These are phyloP conservation scores for Adineta ricciae DNA, from an alignment of 2,888 invertebrate genomes.

Conservation along the genomic window DNA sequence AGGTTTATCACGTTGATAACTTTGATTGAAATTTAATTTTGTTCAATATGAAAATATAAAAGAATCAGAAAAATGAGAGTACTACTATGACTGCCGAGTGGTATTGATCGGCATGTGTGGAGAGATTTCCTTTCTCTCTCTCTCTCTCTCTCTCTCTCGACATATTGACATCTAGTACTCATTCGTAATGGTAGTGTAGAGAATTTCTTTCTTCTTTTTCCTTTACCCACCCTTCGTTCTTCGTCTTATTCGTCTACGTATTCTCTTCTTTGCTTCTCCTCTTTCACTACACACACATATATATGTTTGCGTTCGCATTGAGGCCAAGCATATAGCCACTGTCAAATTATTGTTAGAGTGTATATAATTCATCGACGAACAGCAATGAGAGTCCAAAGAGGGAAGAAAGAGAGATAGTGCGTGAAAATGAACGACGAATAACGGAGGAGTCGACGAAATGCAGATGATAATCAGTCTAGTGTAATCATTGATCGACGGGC, in stretches of 20 bases:
- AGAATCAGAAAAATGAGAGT: background rate
- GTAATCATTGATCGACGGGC: slow-evolving; percentile 11
- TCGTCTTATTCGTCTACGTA: slow-evolving; percentile 12
- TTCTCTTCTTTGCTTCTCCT: background rate
- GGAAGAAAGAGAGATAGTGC: slow-evolving; percentile 4
- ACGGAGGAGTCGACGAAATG: background rate
- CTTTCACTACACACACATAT: background rate
- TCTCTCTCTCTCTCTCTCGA: background rate
- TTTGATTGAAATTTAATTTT: background rate
- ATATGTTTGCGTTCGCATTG: background rate
- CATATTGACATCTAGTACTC: background rate
- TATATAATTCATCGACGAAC: background rate
- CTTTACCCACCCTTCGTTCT: slow-evolving; percentile 1
- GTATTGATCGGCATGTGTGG: slow-evolving; percentile 12
- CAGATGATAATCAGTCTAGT: slow-evolving; percentile 8
- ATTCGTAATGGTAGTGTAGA: slow-evolving; percentile 1
- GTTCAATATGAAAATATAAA: background rate
- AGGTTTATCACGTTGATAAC: no score
- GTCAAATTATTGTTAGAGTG: slow-evolving; percentile 20
- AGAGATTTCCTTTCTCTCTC: slow-evolving; percentile 6
- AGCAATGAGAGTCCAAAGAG: background rate
- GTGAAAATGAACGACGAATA: background rate
- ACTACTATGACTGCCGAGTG: background rate
- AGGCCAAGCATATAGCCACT: slow-evolving; percentile 8
- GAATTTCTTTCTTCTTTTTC: background rate